phyloP scores from a whole-genome alignment of 2,113 vertebrate genomes.

The Petaurus breviceps region DNA sequence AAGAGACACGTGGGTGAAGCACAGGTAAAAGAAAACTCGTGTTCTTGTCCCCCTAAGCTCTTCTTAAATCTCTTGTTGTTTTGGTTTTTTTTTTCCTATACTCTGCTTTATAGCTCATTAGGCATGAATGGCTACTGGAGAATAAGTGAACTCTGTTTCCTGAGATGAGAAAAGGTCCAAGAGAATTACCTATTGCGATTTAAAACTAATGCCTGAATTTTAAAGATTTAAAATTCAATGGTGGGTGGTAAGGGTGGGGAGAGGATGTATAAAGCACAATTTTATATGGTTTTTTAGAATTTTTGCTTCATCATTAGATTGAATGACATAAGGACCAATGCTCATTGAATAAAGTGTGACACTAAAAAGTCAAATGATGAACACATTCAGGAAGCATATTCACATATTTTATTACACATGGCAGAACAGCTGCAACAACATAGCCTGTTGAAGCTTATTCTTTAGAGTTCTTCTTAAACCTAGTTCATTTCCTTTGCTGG shows the following conservation, averaged over 20 bases:
- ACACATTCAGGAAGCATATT: constrained; percentile 56
- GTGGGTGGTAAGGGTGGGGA: background rate
- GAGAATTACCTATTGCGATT: background rate
- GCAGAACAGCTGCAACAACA: constrained; percentile 65
- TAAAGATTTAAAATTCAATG: constrained; percentile 19
- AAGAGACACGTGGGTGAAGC: background rate
- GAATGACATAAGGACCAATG: constrained; percentile 34
- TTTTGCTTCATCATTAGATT: background rate
- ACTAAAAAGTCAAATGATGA: constrained; percentile 52
- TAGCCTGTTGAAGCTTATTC: constrained; percentile 62
- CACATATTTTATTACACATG: constrained; percentile 53
- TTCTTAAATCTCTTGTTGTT: background rate
- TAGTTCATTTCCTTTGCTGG: constrained; percentile 58
- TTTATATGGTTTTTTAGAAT: constrained; percentile 9
- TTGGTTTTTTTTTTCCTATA: background rate
- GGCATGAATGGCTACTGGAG: background rate
- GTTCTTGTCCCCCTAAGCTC: background rate
- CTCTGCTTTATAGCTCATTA: background rate
- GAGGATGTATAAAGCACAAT: constrained; percentile 8
- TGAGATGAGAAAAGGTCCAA: constrained; percentile 25
- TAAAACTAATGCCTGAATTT: constrained; percentile 6
- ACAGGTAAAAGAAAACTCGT: background rate
- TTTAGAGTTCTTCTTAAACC: constrained; percentile 55
- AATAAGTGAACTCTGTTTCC: background rate
- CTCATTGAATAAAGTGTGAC: constrained; percentile 11